Conservation (phyloP, 2,797 vertebrate genomes). For the Thalassophryne amazonica region DNA sequence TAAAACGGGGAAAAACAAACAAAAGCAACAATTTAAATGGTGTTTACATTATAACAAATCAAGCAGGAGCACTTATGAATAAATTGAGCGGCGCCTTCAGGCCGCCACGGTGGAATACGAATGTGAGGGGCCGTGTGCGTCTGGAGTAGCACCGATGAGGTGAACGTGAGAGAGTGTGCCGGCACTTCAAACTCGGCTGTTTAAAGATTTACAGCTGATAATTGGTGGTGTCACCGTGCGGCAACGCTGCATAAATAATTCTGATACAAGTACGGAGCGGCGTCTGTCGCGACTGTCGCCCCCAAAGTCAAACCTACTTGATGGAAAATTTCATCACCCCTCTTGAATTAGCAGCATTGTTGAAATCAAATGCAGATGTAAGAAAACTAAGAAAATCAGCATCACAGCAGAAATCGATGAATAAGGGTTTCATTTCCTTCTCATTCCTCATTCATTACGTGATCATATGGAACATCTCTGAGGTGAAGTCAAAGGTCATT, state of each 20-base stretch:
- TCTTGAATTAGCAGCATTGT: conserved; percentile 10
- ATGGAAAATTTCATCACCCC: background rate
- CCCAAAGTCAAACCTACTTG: background rate
- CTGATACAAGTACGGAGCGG: background rate
- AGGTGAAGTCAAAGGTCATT: too few species aligned
- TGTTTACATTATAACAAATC: conserved; percentile 43
- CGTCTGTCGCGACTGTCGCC: too few species aligned
- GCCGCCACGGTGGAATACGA: conserved; percentile 4
- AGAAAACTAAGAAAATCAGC: conserved; percentile 21
- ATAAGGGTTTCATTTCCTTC: conserved; percentile 42
- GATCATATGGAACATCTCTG: too few species aligned
- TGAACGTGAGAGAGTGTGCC: too few species aligned
- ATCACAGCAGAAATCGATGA: conserved; percentile 6
- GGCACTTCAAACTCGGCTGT: conserved; percentile 16
- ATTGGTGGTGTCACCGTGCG: conserved; percentile 2
- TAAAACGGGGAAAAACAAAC: conserved; percentile 36
- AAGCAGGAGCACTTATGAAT: conserved; percentile 18
- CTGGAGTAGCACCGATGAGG: too few species aligned
- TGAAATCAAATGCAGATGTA: too few species aligned
- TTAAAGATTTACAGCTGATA: conserved; percentile 28
- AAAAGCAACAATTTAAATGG: conserved; percentile 32
- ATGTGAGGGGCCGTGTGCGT: too few species aligned
- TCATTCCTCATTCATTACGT: background rate
- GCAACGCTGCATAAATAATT: conserved; percentile 7
- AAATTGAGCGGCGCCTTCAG: conserved; percentile 20